phyloP scores from a whole-genome alignment of 1,140 invertebrate genomes.

The Dinoponera quadriceps region DNA sequence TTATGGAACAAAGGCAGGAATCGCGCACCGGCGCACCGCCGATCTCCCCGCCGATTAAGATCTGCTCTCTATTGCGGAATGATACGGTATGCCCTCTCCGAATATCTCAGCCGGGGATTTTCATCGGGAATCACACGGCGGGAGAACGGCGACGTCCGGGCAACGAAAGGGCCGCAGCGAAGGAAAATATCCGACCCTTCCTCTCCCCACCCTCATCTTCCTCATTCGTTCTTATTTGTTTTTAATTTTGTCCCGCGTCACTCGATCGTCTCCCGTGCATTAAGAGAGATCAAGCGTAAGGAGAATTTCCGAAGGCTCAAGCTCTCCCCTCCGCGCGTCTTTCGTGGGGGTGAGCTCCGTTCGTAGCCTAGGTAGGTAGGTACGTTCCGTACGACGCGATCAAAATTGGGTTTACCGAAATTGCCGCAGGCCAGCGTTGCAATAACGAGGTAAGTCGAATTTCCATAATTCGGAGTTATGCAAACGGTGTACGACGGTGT shows the following conservation, averaged over 20 bases:
- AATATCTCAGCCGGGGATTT: background rate
- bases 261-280: too few relatives aligned
- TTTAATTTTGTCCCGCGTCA: too few relatives aligned
- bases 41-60: conserved; percentile 33
- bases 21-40: conserved; percentile 3
- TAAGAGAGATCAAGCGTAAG: too few relatives aligned
- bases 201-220: too few relatives aligned
- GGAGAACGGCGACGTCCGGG: too few relatives aligned
- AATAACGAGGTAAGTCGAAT: conserved; percentile 36
- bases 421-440: conserved; percentile 18
- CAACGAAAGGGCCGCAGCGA: too few relatives aligned
- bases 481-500: conserved; percentile 2
- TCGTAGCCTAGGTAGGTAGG: too few relatives aligned
- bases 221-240: too few relatives aligned
- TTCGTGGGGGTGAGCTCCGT: too few relatives aligned
- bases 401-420: conserved; percentile 46
- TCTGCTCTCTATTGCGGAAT: conserved; percentile 25
- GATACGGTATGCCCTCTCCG: background rate
- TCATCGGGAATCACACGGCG: background rate
- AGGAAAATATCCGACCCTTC: too few relatives aligned
- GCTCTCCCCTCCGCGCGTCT: background rate
- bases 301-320: too few relatives aligned
- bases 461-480: conserved; percentile 51
- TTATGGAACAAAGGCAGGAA: conserved; percentile 31
- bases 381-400: conserved; percentile 2